These are phyloP conservation scores for Agelas oroides DNA, from an alignment of 37 sponge, comb jelly and placozoan genomes.

Conservation along the genomic window DNA sequence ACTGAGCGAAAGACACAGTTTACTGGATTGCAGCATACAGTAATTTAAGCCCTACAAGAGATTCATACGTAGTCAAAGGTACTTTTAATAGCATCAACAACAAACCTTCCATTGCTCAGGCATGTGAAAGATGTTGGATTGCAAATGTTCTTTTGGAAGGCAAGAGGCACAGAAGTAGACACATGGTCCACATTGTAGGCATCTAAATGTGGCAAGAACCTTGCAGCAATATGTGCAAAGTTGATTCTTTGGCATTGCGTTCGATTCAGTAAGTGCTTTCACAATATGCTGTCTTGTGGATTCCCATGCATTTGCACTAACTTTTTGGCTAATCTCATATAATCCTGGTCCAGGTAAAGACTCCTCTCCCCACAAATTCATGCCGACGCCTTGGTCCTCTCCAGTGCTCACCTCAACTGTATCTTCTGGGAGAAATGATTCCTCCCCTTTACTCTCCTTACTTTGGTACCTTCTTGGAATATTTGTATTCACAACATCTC, in stretches of 20 bases:
- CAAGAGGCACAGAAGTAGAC: background rate
- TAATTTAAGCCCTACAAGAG: background rate
- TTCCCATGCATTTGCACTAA: background rate
- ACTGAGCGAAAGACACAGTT: too few relatives aligned
- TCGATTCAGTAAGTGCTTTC: background rate
- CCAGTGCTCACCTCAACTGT: too few relatives aligned
- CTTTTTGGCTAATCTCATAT: background rate
- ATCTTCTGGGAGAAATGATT: too few relatives aligned
- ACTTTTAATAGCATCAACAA: background rate
- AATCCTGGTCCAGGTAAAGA: too few relatives aligned
- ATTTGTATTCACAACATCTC: too few relatives aligned
- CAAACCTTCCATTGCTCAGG: background rate
- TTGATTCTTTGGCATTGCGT: background rate
- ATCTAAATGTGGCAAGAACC: conserved; percentile 1
- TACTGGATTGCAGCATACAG: background rate
- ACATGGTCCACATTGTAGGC: background rate
- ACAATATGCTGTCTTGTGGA: background rate
- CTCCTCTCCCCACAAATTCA: too few relatives aligned
- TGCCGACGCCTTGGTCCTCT: too few relatives aligned
- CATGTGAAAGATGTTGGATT: background rate
- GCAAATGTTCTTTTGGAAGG: background rate
- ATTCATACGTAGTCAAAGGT: background rate
- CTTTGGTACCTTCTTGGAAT: too few relatives aligned
- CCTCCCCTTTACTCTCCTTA: too few relatives aligned
- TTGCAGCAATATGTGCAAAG: too few relatives aligned